Evolutionary conservation across 23 tunicate genomes (phyloP).

Genomic region (Trididemnum clinides): DNA sequence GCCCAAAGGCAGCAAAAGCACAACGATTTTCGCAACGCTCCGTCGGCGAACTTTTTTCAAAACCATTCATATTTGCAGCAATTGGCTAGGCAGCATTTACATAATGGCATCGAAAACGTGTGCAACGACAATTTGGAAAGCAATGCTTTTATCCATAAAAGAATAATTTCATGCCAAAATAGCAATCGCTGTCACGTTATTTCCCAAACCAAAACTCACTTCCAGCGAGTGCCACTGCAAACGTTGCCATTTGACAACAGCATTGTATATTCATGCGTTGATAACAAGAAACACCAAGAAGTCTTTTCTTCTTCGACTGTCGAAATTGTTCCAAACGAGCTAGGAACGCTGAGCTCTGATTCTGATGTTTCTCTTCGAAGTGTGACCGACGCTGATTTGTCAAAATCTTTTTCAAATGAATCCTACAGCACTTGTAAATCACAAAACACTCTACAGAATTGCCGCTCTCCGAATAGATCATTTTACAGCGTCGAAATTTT

Average conservation of each 20-base stretch:
- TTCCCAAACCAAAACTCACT: no score
- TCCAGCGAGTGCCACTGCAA: not conserved
- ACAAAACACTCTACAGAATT: not conserved
- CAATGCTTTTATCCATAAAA: not conserved
- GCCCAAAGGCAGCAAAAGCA: conserved; percentile 10
- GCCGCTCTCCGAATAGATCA: not conserved
- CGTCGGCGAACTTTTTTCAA: not conserved
- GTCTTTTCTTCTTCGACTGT: not conserved
- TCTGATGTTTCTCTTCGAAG: conserved; percentile 56
- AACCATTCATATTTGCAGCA: not conserved
- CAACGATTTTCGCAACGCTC: not conserved
- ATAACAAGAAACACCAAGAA: not conserved
- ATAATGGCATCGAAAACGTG: not conserved
- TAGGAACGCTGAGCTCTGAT: conserved; percentile 24
- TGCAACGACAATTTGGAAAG: not conserved
- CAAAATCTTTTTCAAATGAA: not conserved
- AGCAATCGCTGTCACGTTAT: no score
- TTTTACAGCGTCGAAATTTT: conserved; percentile 1
- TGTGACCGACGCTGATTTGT: conserved; percentile 6
- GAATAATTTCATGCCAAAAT: not conserved
- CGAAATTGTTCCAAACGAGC: not conserved
- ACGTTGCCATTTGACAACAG: not conserved
- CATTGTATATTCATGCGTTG: no score
- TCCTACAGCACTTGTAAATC: not conserved
- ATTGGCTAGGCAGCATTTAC: not conserved